Evolutionary conservation across 2,113 vertebrate species (phyloP), one percentile per base, ranked within the genome.

Genomic region (Stegastes partitus): DNA sequence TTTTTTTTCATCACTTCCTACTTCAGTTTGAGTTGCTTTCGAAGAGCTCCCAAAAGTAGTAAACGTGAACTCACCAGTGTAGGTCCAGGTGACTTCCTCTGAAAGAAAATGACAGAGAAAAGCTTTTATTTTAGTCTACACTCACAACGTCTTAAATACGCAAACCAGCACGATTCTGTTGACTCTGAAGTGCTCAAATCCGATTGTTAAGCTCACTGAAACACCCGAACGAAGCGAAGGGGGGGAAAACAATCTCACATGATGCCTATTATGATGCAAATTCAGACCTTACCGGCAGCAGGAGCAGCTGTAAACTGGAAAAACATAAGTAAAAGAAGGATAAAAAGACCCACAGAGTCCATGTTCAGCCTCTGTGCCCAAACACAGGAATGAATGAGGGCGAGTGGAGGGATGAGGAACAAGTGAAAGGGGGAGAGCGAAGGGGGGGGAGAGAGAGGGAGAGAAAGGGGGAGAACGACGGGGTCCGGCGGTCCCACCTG

Each of bases 61-160:
- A 34, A 72, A 76, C 4, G 19, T 34, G 3, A 37, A 83, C 90
- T 93, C 79, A 94, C 94, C 94, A 28, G 72, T 87, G 79, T 94
- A 94, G 55, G 83, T 92, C 94, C 94, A 94, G 62, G 79, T 37
- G n/a, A 84, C 66, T 65, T 90, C 86, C 28, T 84, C 94, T 94
- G 81, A 67, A 92, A 88, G 69, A 64, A 6, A 70, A 74, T 18
- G 59, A 21, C 11, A 44, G 22, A 63, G 68, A 1, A 73, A 19
- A 86, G 55, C 4, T 56, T 25, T 26, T 11, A 0, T 55, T 83
- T 63, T 59, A 25, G n/a, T 34, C 54, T 68, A 63, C 28, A 62
- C 18, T 71, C 28, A 62, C n/a, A 77, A 39, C 56, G 3, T 1
- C 8, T 42, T 31, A 44, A 8, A 12, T 23, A 22, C 23, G 3